Conservation (phyloP, 2,888 invertebrate genomes). For the Epistrophella euchroma region DNA sequence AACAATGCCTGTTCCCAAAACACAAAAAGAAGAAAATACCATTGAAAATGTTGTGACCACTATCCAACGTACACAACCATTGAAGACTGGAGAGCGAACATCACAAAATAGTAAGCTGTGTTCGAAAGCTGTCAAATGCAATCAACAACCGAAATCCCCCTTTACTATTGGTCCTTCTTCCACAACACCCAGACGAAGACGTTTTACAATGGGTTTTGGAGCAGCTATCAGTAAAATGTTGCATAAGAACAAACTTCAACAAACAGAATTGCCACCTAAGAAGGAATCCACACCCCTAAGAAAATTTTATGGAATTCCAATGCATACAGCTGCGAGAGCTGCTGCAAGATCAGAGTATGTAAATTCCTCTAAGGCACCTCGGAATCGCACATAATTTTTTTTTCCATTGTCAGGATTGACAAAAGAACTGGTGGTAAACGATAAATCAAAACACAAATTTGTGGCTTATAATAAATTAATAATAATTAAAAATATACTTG, state of each 20-base stretch:
- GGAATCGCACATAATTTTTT: background rate
- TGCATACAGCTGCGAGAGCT: slow-evolving; percentile 64
- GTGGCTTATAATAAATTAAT: slow-evolving; percentile 55
- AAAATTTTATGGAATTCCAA: slow-evolving; percentile 36
- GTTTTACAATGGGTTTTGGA: slow-evolving; percentile 35
- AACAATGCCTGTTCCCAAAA: background rate
- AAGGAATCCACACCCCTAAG: background rate
- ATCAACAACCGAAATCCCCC: slow-evolving; percentile 18
- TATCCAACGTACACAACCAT: background rate
- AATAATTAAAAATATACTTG: slow-evolving; percentile 43
- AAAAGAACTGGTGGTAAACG: slow-evolving; percentile 15
- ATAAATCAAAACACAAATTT: slow-evolving; percentile 24
- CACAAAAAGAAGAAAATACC: background rate
- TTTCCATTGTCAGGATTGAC: slow-evolving; percentile 24
- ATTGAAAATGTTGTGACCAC: background rate
- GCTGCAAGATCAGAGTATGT: slow-evolving; percentile 56
- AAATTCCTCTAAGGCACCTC: background rate
- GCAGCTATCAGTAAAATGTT: slow-evolving; percentile 55
- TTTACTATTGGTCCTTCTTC: slow-evolving; percentile 26
- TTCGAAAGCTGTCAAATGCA: background rate
- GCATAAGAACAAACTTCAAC: slow-evolving; percentile 25
- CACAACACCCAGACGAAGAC: slow-evolving; percentile 3
- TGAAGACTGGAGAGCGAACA: background rate
- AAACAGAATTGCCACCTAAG: background rate
- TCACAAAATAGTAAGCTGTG: background rate